Evolutionary conservation across 2,797 vertebrate genomes (phyloP), one percentile per base, ranked within the genome.

Genomic region (Acanthopagrus latus): DNA sequence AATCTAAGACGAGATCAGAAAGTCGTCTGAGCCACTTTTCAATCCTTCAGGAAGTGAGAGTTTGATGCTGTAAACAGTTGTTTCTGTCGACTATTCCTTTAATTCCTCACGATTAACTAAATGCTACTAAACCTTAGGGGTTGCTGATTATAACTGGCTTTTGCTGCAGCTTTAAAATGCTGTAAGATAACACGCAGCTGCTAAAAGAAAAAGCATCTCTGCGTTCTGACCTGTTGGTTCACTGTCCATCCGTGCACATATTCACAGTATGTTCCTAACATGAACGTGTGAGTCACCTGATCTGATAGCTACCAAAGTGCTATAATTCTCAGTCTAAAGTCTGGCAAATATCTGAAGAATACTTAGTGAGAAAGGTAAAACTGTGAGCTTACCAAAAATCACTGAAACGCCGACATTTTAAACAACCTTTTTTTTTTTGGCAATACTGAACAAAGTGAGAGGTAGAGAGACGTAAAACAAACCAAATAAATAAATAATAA

Each of bases 401-500:
- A 83, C 56, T 29, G n/a, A 81, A 38, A 77, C 59, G 11, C 60
- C 64, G 60, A 85, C 76, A 71, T 27, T 51, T 60, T 44, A 21
- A 84, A 75, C 29, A 25, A 63, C 33, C 7, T 54, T 14, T 29
- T 10, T 67, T 66, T 66, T 84, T 88, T 84, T 81, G 85, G 72
- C 84, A 86, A 89, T 76, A 83, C 70, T 69, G 48, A 82, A 89
- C 76, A 76, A 80, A 82, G 88, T 89, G 83, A 91, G 92, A 93
- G 92, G 92, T 93, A 94, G 92, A 93, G 81, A 91, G 84, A 92
- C 76, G 41, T 74, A 59, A 76, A 88, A 81, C 16, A 27, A 74
- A 85, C 65, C 6, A 1, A 38, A 66, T 63, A 73, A 3, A 21
- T 4, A 29, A 29, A 29, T 29, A 29, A 29, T 4, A 29, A 29